Evolutionary conservation across 2,797 vertebrate genomes (phyloP).

Genomic region (Melanotaenia pygmaea): DNA sequence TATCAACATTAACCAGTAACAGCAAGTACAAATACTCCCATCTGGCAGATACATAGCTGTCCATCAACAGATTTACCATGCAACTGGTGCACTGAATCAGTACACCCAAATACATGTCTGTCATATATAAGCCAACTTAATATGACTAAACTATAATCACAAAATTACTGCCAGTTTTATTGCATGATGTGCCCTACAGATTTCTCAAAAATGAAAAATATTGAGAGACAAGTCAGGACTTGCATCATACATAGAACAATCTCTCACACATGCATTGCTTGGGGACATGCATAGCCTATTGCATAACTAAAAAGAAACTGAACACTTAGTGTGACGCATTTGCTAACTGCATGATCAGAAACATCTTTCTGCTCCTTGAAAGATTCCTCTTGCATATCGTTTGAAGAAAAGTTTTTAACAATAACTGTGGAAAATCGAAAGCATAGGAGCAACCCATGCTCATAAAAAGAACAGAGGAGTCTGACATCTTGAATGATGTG

Average conservation of each 20-base stretch:
- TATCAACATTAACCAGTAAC: conserved; percentile 49
- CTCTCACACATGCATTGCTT: conserved; percentile 38
- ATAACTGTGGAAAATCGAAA: background rate
- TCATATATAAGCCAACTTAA: conserved; percentile 39
- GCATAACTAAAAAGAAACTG: conserved; percentile 37
- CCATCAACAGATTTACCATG: conserved; percentile 36
- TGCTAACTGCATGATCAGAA: background rate
- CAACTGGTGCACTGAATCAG: conserved; percentile 16
- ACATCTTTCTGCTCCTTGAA: background rate
- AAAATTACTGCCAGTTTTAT: conserved; percentile 29
- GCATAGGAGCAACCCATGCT: background rate
- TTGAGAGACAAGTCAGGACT: conserved; percentile 53
- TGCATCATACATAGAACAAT: conserved; percentile 39
- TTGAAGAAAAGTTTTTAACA: conserved; percentile 10
- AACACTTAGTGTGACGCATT: conserved; percentile 23
- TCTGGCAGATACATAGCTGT: conserved; percentile 35
- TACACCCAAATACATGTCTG: conserved; percentile 30
- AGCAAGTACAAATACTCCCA: conserved; percentile 39
- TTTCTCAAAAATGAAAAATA: conserved; percentile 27
- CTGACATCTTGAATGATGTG: conserved; percentile 20
- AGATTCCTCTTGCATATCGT: conserved; percentile 1
- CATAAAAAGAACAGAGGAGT: conserved; percentile 1
- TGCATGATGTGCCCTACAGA: conserved; percentile 31
- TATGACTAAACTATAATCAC: conserved; percentile 15
- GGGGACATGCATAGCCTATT: conserved; percentile 40